A percentile compares a stretch with the other conserved stretches of the same genome.
Evolutionary conservation across 2,797 vertebrate species (phyloP).

Genomic region (Gorsachius magnificus): DNA sequence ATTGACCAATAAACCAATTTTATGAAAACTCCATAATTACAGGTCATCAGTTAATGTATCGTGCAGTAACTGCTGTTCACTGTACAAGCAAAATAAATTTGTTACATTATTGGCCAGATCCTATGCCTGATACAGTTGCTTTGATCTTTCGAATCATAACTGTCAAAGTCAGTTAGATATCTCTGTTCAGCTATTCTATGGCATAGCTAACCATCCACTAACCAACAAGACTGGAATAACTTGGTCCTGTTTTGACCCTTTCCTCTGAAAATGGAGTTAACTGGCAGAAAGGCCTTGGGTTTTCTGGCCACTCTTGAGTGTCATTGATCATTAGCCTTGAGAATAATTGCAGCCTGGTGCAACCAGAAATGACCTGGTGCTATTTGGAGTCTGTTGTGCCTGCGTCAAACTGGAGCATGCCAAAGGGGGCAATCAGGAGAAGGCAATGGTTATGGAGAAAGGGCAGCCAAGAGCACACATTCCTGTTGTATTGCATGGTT

Average conservation of each 20-base stretch:
- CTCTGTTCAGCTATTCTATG: background rate
- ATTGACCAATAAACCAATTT: constrained; percentile 50
- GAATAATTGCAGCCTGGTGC: background rate
- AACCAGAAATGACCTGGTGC: background rate
- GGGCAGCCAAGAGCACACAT: background rate
- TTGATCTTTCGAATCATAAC: background rate
- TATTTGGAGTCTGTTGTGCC: background rate
- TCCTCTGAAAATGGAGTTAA: background rate
- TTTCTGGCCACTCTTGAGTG: background rate
- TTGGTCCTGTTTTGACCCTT: background rate
- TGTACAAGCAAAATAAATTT: background rate
- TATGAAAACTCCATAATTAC: constrained; percentile 48
- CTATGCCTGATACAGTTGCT: background rate
- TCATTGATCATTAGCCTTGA: background rate
- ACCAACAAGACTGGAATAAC: background rate
- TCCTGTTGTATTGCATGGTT: background rate
- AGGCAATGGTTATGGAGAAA: background rate
- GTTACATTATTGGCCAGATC: background rate
- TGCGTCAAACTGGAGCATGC: background rate
- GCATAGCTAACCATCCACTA: background rate
- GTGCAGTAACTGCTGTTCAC: background rate
- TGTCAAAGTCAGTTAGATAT: background rate
- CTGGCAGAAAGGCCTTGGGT: background rate
- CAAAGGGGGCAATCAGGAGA: background rate
- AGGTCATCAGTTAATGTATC: constrained; percentile 20